phyloP scores from a whole-genome alignment of 1,140 invertebrate species.

The Drosophila setifemur region DNA sequence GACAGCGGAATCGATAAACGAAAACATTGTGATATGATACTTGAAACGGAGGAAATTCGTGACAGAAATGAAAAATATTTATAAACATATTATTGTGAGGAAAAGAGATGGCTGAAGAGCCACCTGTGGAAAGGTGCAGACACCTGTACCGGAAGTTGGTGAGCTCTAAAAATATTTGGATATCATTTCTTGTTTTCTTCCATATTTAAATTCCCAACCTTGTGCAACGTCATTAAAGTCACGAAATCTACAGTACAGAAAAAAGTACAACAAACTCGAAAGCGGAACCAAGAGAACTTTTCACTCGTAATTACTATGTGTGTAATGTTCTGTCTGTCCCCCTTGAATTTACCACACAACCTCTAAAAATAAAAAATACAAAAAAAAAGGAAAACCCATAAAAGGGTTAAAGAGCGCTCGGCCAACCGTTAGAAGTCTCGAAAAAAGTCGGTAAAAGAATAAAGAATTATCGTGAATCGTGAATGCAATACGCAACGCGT shows the following conservation, averaged over 20 bases:
- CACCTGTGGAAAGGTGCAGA: conserved; percentile 16
- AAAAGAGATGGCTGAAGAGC: not conserved
- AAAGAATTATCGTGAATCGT: not conserved
- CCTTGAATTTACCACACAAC: not conserved
- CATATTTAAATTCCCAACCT: conserved; percentile 27
- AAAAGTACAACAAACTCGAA: not conserved
- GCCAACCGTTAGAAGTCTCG: conserved; percentile 33
- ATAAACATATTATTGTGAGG: too few relatives aligned
- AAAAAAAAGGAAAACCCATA: too few relatives aligned
- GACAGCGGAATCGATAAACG: conserved; percentile 9
- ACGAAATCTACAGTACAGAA: not conserved
- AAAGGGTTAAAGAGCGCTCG: conserved; percentile 42
- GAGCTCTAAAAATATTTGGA: conserved; percentile 28
- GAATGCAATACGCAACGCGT: conserved; percentile 19
- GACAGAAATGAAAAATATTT: not conserved
- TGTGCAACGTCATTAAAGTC: conserved; percentile 40
- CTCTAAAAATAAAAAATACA: too few relatives aligned
- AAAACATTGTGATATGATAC: conserved; percentile 1
- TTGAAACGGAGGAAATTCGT: not conserved
- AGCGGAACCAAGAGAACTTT: conserved; percentile 4
- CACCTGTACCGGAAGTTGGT: conserved; percentile 33
- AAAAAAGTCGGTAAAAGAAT: conserved; percentile 21
- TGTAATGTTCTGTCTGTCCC: conserved; percentile 5
- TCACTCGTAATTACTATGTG: conserved; percentile 34
- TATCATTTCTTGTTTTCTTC: conserved; percentile 18